Base-by-base conservation (phyloP, 2,797 vertebrate genomes). In the Sitta carolinensis region DNA sequence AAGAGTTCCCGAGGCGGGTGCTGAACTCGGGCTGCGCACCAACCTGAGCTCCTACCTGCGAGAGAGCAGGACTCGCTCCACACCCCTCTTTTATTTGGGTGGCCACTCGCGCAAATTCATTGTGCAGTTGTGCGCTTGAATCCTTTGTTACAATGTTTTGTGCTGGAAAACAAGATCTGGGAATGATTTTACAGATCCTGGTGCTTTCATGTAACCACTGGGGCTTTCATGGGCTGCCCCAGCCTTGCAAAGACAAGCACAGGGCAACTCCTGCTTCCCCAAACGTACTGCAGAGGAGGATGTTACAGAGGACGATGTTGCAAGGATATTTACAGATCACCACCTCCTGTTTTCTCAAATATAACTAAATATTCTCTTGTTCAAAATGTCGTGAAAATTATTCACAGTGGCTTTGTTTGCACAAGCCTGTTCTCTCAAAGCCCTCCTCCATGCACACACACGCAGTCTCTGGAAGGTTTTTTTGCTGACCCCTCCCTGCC, bases 181-280 rank as follows among this genome's bases (percentile, higher is more conserved):
- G 25, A 77, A 36, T 27, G 57, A 3, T 29, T n/a, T 19, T 16
- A 32, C 32, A 59, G 32, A 18, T 75, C 36, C 16, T 64, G 61
- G 8, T 67, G 30, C 17, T 23, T 50, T 48, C n/a, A 4, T 10
- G 9, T 4, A n/a, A 66, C 14, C 30, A 55, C 7, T 57, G 3
- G 6, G 8, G 16, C 16, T 66, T 76, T 52, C 36, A 21, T 1
- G 7, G 43, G 21, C 19, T 72, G 32, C 5, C 38, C 30, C 69
- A 84, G 1, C 6, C 43, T 69, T 59, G 11, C n/a, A 34, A 40
- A 63, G 27, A 21, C 0, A 2, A 6, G 9, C 13, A 34, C 1
- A 10, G 15, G 29, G 11, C 30, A 68, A 20, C 30, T 54, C 51
- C 25, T 20, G 8, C 27, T 47, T 20, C 42, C 20, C 20, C 6